These are phyloP conservation scores for Xenotilapia caudafasciata DNA, from an alignment of 2,113 vertebrate genomes.

Conservation along the genomic window DNA sequence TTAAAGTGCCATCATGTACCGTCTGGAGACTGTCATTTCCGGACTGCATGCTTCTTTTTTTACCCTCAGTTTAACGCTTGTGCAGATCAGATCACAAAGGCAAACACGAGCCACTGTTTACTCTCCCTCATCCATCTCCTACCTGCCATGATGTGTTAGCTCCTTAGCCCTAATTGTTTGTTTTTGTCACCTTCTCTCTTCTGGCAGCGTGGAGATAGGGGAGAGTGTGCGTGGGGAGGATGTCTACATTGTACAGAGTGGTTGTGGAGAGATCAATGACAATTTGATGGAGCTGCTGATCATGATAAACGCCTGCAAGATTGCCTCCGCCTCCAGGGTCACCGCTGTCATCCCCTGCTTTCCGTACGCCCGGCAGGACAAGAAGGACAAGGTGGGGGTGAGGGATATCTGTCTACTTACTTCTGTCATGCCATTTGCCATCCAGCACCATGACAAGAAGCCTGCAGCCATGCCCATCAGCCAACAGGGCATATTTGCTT, in stretches of 20 bases:
- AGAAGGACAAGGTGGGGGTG: conserved; percentile 80
- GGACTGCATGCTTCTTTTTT: neutral
- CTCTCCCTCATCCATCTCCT: neutral
- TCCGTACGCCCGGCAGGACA: conserved; percentile 78
- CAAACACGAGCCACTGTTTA: conserved; percentile 25
- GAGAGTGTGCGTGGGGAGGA: conserved; percentile 78
- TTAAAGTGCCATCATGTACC: neutral
- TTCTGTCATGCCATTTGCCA: conserved; percentile 59
- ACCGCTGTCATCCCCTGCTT: conserved; percentile 79
- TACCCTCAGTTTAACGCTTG: neutral
- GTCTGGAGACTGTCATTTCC: neutral
- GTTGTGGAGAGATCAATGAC: conserved; percentile 79
- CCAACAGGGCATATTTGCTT: neutral
- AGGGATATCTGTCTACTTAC: conserved; percentile 64
- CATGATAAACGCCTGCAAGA: conserved; percentile 81
- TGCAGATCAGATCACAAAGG: neutral
- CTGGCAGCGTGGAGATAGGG: conserved; percentile 74
- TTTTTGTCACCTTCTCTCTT: neutral
- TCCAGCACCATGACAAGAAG: conserved; percentile 42
- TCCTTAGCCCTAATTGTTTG: conserved; percentile 29
- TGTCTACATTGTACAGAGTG: conserved; percentile 81
- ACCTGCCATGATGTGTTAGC: neutral
- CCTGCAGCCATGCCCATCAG: conserved; percentile 8
- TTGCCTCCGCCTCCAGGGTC: conserved; percentile 76
- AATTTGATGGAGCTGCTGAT: conserved; percentile 80